phyloP scores from a whole-genome alignment of 1,140 invertebrate genomes.

The Steinernema feltiae region DNA sequence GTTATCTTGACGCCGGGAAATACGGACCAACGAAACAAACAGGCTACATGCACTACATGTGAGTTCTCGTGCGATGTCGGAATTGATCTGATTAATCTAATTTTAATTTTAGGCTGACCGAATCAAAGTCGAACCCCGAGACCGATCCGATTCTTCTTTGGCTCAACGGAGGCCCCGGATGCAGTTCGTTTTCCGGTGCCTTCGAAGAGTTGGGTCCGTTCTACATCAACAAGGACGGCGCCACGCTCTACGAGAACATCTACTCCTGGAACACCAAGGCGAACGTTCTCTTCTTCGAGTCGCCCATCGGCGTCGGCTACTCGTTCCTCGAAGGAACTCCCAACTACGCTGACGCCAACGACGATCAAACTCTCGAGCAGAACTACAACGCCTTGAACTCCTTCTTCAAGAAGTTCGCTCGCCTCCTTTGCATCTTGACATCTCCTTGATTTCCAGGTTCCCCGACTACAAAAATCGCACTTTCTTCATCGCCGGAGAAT shows the following conservation, averaged over 20 bases:
- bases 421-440: neutral
- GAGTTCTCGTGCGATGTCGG: conserved; percentile 19
- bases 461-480: conserved; percentile 26
- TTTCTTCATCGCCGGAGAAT: conserved; percentile 40
- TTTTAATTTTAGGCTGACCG: conserved; percentile 28
- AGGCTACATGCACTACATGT: conserved; percentile 43
- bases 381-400: conserved; percentile 30
- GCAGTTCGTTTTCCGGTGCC: conserved; percentile 62
- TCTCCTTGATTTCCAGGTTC: conserved; percentile 38
- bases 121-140: conserved; percentile 34
- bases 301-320: conserved; percentile 47
- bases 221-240: conserved; percentile 53
- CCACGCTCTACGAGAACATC: conserved; percentile 58
- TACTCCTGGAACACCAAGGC: conserved; percentile 60
- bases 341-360: conserved; percentile 22
- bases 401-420: conserved; percentile 30
- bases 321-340: conserved; percentile 37
- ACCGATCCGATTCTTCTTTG: conserved; percentile 43
- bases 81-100: neutral
- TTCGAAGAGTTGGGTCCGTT: conserved; percentile 63
- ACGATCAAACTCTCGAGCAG: conserved; percentile 28
- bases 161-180: conserved; percentile 64
- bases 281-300: conserved; percentile 43
- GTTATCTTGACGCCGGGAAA: conserved; percentile 40
- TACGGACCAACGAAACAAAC: conserved; percentile 19